Conservation (phyloP, 2,888 invertebrate genomes). For the Caenorhabditis sp. region DNA sequence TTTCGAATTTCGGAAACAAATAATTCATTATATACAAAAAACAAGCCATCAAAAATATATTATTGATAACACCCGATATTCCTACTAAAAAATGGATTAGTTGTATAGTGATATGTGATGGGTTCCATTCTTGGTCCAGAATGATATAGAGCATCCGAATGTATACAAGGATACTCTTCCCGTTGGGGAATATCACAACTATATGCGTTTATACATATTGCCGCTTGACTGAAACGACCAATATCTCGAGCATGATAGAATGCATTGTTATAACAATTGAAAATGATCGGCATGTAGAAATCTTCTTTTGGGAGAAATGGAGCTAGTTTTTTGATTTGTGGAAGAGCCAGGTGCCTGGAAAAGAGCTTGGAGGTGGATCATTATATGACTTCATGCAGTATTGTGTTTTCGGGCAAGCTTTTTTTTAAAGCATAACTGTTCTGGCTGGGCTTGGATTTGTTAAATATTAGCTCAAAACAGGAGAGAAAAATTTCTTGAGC, state of each 20-base stretch:
- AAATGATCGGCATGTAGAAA: conserved; percentile 30
- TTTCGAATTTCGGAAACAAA: too few relatives aligned
- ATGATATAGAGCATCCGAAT: conserved; percentile 34
- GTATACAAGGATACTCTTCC: conserved; percentile 17
- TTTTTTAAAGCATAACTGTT: too few relatives aligned
- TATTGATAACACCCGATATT: conserved; percentile 40
- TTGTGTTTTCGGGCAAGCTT: too few relatives aligned
- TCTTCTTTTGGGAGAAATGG: conserved; percentile 13
- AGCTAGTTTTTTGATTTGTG: neutral
- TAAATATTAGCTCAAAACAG: too few relatives aligned
- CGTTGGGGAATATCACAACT: conserved; percentile 24
- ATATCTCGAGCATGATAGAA: neutral
- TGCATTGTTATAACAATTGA: conserved; percentile 25
- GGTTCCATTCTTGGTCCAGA: conserved; percentile 33
- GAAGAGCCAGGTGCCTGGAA: neutral
- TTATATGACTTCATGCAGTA: too few relatives aligned
- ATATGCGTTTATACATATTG: conserved; percentile 24
- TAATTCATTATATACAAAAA: too few relatives aligned
- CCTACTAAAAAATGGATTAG: conserved; percentile 10
- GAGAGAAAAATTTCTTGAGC: too few relatives aligned
- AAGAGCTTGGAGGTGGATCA: too few relatives aligned
- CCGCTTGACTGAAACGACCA: neutral
- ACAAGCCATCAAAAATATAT: too few relatives aligned
- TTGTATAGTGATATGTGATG: conserved; percentile 32
- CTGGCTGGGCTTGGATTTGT: too few relatives aligned